Evolutionary conservation across 2,113 vertebrate species (phyloP).

Genomic region (Orycteropus afer): DNA sequence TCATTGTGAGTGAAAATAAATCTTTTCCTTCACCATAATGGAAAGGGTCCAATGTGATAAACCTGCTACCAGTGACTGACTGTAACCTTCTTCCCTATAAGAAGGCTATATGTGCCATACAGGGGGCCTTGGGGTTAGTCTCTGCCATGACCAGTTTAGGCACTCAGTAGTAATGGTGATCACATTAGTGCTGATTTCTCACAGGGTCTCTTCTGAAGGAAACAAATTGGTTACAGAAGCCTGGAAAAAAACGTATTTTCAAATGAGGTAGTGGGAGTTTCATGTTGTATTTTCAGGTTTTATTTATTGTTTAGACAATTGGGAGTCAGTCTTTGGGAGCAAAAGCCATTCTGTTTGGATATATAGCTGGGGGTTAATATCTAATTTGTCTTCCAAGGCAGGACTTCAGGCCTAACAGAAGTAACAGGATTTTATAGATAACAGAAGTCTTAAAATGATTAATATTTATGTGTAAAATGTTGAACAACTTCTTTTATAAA

Average conservation of each 20-base stretch:
- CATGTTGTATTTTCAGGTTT: background rate
- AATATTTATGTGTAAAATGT: background rate
- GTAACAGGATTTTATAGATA: background rate
- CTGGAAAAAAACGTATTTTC: background rate
- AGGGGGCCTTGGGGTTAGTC: background rate
- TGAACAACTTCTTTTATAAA: background rate
- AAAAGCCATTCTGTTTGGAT: background rate
- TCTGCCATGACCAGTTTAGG: background rate
- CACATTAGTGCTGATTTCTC: background rate
- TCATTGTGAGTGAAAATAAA: background rate
- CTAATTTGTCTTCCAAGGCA: background rate
- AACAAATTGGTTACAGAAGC: background rate
- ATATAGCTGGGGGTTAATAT: background rate
- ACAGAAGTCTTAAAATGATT: background rate
- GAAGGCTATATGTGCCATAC: background rate
- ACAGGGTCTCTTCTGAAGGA: background rate
- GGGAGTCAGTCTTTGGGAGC: background rate
- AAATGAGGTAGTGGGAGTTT: background rate
- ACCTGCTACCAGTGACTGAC: too few species aligned
- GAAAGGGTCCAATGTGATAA: background rate
- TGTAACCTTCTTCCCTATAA: background rate
- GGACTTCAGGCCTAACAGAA: background rate
- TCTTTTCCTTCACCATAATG: background rate
- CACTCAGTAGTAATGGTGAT: background rate
- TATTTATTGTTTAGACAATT: background rate